Percentiles rank a stretch among this genome's conserved stretches.
Conservation (phyloP, 1,140 invertebrate genomes). For the Macrotrachela quadricornifera region DNA sequence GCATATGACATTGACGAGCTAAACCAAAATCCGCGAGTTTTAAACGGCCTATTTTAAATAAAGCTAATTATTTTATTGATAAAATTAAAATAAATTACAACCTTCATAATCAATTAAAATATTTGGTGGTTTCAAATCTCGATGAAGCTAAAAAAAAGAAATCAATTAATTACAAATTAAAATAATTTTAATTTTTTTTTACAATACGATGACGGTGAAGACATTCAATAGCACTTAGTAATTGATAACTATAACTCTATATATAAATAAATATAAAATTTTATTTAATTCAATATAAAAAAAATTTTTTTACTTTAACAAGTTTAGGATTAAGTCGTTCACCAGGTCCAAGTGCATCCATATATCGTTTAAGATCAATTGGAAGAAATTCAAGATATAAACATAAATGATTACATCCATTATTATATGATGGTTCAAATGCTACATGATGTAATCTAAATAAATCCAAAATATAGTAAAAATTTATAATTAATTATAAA, state of each 20-base stretch:
- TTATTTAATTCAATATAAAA: too few species aligned
- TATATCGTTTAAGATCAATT: conserved; percentile 46
- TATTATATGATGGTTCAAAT: too few species aligned
- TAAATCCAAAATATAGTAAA: too few species aligned
- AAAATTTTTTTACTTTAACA: too few species aligned
- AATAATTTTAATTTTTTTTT: too few species aligned
- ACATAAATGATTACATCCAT: too few species aligned
- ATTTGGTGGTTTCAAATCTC: conserved; percentile 51
- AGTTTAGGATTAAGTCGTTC: conserved; percentile 38
- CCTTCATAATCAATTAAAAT: conserved; percentile 45
- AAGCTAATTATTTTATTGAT: too few species aligned
- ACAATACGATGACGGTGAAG: conserved; percentile 41
- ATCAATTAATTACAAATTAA: too few species aligned
- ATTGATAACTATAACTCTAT: conserved; percentile 32
- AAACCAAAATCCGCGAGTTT: conserved; percentile 33
- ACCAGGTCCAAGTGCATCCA: conserved; percentile 45
- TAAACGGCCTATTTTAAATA: too few species aligned
- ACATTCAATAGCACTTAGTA: conserved; percentile 44
- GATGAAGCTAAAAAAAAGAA: conserved; percentile 30
- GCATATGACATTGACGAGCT: conserved; percentile 54
- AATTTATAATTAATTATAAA: too few species aligned
- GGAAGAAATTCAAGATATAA: too few species aligned
- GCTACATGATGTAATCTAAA: too few species aligned
- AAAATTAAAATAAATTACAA: conserved; percentile 45
- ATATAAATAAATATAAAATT: conserved; percentile 34